Evolutionary conservation across 1,140 invertebrate species (phyloP).

Genomic region (Drosophila sulfurigaster): DNA sequence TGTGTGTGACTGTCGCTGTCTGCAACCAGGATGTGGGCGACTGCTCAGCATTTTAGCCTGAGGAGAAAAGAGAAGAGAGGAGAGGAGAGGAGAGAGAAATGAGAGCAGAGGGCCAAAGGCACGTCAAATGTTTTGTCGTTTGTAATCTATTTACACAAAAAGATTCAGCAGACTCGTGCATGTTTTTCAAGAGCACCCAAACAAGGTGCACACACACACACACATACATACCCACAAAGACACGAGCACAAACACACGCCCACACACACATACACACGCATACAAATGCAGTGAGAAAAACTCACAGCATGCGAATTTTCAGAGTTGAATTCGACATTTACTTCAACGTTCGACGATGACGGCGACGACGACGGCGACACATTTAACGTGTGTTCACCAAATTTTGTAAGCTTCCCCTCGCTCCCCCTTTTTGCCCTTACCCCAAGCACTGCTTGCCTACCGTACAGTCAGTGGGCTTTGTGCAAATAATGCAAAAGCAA

Average conservation of each 20-base stretch:
- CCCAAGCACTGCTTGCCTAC: background rate
- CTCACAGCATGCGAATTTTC: conserved; percentile 10
- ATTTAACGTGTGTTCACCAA: conserved; percentile 67
- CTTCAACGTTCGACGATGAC: conserved; percentile 15
- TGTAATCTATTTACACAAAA: conserved; percentile 84
- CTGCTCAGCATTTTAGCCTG: conserved; percentile 12
- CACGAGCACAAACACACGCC: background rate
- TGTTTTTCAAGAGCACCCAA: conserved; percentile 74
- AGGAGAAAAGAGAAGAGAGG: background rate
- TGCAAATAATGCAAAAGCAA: conserved; percentile 12
- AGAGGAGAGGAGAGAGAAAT: background rate
- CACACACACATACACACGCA: conserved; percentile 7
- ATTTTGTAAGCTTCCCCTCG: conserved; percentile 36
- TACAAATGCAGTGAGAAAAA: background rate
- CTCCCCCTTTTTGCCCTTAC: background rate
- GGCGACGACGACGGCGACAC: conserved; percentile 46
- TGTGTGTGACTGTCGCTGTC: background rate
- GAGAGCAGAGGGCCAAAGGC: conserved; percentile 28
- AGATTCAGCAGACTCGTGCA: conserved; percentile 51
- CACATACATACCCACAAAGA: conserved; percentile 13
- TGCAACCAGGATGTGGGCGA: background rate
- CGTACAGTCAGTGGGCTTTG: conserved; percentile 10
- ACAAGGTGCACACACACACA: conserved; percentile 43
- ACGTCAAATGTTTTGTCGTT: conserved; percentile 80
- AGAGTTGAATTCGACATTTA: conserved; percentile 41